Evolutionary conservation across 2,113 vertebrate species (phyloP), one percentile per base, ranked within the genome.

Genomic region (Octodon degus): DNA sequence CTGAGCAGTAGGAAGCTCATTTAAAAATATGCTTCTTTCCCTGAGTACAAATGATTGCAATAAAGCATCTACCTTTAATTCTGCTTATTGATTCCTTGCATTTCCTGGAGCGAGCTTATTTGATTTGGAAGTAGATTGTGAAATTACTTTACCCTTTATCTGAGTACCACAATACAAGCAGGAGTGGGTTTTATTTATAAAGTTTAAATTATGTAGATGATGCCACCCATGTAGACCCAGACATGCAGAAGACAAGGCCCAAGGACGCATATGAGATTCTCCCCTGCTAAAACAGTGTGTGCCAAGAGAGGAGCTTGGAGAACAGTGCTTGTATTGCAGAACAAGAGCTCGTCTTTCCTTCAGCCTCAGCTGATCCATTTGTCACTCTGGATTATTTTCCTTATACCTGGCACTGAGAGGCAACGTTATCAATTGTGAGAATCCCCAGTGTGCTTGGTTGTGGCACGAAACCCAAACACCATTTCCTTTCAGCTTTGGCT

Each of bases 311-410:
- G 32, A 43, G 30, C 80, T 37, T 72, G 47, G 58, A 92, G 74
- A 86, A 77, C 3, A 20, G 3, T 84, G 17, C n/a, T 47, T 4
- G 9, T 50, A 27, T 37, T 72, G 47, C 37, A 62, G 70, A 88
- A n/a, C 79, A 67, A 77, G 84, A n/a, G 58, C 22, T 87, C 27
- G 24, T 93, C 83, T 94, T 85, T 83, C 63, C 76, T 94, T 93
- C 25, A 84, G 62, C 82, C 25, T 82, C 14, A 5, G 80, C 37
- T 22, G 50, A 47, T 92, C 40, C 85, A 50, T 91, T 95, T 95
- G 96, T 96, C 95, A 91, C 88, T 91, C 91, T 63, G 62, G 82
- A 95, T 97, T 96, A 91, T 87, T 95, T 97, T 92, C 83, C 88
- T 92, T 84, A 40, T 94, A 96, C 95, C 93, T 96, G 86, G 90